Conservation (phyloP, 2,888 invertebrate genomes). For the Conistra vaccinii region DNA sequence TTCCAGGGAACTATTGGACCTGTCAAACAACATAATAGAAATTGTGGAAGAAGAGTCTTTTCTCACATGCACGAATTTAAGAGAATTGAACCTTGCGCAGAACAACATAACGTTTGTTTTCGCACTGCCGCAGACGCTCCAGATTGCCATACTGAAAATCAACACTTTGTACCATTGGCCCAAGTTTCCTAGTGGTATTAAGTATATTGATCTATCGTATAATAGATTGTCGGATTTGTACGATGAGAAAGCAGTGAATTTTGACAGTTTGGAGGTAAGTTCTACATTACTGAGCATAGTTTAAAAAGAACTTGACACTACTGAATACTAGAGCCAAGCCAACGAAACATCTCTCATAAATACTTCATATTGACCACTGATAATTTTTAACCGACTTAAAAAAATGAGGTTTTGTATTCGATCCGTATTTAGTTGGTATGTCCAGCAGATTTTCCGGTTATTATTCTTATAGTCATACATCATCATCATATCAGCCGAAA, state of each 20-base stretch:
- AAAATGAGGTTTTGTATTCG: no score
- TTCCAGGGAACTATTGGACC: conserved; percentile 85
- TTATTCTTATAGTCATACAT: neutral
- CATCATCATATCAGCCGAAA: no score
- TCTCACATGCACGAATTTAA: conserved; percentile 79
- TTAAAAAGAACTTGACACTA: neutral
- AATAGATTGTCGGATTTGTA: conserved; percentile 83
- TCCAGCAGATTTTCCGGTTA: neutral
- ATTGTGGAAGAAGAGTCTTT: conserved; percentile 85
- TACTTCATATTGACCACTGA: no score
- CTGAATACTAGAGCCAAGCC: no score
- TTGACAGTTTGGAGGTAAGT: conserved; percentile 85
- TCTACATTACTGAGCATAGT: neutral
- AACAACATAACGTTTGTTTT: conserved; percentile 87
- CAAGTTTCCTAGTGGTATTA: conserved; percentile 83
- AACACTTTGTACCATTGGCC: conserved; percentile 87
- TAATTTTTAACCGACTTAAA: no score
- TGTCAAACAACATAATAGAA: conserved; percentile 87
- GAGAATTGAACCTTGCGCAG: conserved; percentile 86
- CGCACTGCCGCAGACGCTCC: conserved; percentile 81
- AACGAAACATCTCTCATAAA: neutral
- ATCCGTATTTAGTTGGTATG: no score
- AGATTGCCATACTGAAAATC: conserved; percentile 83
- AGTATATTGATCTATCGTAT: conserved; percentile 85
- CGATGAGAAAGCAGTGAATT: conserved; percentile 77